Percentiles rank a stretch among this genome's conserved stretches.
Evolutionary conservation across 2,888 invertebrate species (phyloP).

Genomic region (Cantharis lateralis): DNA sequence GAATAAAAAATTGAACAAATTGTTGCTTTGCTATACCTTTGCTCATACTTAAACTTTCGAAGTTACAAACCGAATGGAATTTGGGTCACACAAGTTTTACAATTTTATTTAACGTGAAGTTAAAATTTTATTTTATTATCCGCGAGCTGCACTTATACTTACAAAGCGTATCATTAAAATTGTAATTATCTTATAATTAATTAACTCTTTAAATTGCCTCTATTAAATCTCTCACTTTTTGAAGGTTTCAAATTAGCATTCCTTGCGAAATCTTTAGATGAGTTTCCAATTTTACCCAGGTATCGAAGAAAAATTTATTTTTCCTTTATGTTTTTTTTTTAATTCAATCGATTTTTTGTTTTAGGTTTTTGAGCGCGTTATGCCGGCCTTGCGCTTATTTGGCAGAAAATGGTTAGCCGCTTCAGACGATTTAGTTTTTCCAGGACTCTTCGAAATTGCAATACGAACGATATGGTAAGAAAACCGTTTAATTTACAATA

Average conservation of each 20-base stretch:
- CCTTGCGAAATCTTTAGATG: neutral
- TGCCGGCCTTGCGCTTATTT: constrained; percentile 88
- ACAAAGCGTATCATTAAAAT: neutral
- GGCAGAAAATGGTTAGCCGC: constrained; percentile 90
- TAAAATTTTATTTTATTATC: neutral
- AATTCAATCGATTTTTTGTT: no score
- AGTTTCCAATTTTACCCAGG: neutral
- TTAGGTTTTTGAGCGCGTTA: constrained; percentile 50
- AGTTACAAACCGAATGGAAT: constrained; percentile 6
- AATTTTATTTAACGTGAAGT: neutral
- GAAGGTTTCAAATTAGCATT: neutral
- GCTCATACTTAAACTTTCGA: constrained; percentile 3
- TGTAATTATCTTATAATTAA: neutral
- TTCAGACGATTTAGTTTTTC: constrained; percentile 91
- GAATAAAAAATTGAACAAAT: neutral
- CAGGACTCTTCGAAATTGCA: constrained; percentile 77
- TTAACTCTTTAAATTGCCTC: neutral
- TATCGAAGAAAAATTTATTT: no score
- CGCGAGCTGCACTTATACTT: neutral
- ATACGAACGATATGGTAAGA: constrained; percentile 71
- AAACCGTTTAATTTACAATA: neutral
- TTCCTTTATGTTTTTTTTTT: neutral
- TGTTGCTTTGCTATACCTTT: neutral
- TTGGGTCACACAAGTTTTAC: neutral
- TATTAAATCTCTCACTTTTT: neutral